Base-by-base conservation (phyloP, 1,140 invertebrate genomes). In the Drosophila burlai region DNA sequence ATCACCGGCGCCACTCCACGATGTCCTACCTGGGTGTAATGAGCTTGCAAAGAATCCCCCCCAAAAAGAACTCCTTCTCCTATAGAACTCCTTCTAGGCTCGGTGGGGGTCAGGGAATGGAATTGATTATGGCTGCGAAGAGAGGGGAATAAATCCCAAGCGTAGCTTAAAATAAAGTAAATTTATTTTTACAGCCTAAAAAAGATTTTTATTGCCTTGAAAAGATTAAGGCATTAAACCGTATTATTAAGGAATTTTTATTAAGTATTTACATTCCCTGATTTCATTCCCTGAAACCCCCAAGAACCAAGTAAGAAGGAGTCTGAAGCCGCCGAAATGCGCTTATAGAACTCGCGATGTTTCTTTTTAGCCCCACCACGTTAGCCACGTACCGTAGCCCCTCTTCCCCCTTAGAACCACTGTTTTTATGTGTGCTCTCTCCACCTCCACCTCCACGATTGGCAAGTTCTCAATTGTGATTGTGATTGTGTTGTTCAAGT, bases 11-110 rank as follows among this genome's bases (percentile, higher is more conserved):
- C 34, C 92, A 93, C 72, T 93, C 92, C 42, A 91, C 89, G 61
- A 81, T 91, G 76, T 92, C 92, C 55, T 93, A 92, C 71, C 77
- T 93, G 84, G 87, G 92, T 89, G 92, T 93, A 92, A 93, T 83
- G 72, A 74, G 73, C 69, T 65, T 63, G 61, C 52, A 54, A 57
- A 57, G 54, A 57, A 40, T 40, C 21, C 18, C 8, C 24, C 4
- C 74, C 49, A 24, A 43, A 55, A 38, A 55, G 10, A 49, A n/a
- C 43, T 50, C 62, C 74, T 80, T 29, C 59, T 63, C 54, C 45
- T 49, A 15, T n/a, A n/a, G 38, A 36, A 7, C 21, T 43, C 11
- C 66, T 31, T 29, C 21, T 21, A 6, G 34, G 21, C 29, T 73
- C 13, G 36, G 24, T 11, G 10, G 26, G 11, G 13, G 15, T 9